These are phyloP conservation scores for Cephus sareptanus DNA, from an alignment of 2,888 invertebrate species.

Conservation along the genomic window DNA sequence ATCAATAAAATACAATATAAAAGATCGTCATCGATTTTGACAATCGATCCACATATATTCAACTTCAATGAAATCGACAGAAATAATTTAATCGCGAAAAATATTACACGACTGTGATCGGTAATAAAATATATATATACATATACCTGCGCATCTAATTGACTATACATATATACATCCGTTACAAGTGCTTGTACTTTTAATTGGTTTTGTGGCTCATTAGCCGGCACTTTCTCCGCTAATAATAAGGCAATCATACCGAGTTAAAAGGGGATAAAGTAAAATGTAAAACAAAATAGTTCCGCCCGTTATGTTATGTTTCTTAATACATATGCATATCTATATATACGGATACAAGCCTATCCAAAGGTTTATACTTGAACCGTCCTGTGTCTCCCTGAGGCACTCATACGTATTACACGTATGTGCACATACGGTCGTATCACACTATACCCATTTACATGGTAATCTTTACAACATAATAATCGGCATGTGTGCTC, in stretches of 20 bases:
- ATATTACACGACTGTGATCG: background rate
- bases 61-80: too few species aligned
- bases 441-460: conserved; percentile 32
- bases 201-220: conserved; percentile 26
- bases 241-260: conserved; percentile 10
- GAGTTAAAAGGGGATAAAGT: background rate
- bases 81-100: too few species aligned
- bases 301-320: background rate
- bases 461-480: conserved; percentile 46
- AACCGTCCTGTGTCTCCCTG: background rate
- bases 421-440: background rate
- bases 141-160: background rate
- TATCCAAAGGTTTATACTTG: background rate
- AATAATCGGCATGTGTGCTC: conserved; percentile 36
- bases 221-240: conserved; percentile 19
- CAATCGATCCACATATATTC: background rate
- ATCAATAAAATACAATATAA: background rate
- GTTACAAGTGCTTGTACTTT: conserved; percentile 5
- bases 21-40: background rate
- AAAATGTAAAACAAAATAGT: background rate
- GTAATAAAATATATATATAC: background rate
- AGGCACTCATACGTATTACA: background rate
- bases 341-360: background rate
- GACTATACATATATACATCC: background rate
- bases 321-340: background rate